A percentile compares a stretch with the other conserved stretches of the same genome.
Evolutionary conservation across 2,113 vertebrate genomes (phyloP).

Genomic region (Anolis carolinensis): DNA sequence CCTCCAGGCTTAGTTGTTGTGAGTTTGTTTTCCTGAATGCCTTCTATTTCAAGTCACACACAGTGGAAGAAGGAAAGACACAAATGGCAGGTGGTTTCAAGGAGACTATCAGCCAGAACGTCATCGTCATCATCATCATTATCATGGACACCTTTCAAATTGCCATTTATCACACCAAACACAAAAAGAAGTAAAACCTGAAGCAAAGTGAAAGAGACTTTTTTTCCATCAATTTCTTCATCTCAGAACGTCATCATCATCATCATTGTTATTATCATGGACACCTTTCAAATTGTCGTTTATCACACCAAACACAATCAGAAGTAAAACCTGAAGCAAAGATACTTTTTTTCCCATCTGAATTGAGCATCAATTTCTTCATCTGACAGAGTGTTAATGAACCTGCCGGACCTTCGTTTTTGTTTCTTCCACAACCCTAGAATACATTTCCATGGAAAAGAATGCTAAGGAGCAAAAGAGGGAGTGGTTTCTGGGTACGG

Average conservation of each 20-base stretch:
- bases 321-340: too few relatives aligned
- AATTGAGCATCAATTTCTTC: too few relatives aligned
- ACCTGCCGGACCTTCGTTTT: fast-evolving
- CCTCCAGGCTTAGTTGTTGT: not conserved
- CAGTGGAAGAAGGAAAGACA: not conserved
- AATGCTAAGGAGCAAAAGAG: not conserved
- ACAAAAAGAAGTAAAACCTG: not conserved
- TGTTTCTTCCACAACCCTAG: too few relatives aligned
- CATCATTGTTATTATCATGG: too few relatives aligned
- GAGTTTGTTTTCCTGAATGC: not conserved
- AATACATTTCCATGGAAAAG: not conserved
- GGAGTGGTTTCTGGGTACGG: not conserved
- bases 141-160: too few relatives aligned
- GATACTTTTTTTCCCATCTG: too few relatives aligned
- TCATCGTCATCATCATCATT: too few relatives aligned
- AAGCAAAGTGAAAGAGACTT: too few relatives aligned
- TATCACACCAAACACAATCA: not conserved
- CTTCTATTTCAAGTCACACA: not conserved
- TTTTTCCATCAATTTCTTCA: too few relatives aligned
- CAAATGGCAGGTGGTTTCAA: not conserved
- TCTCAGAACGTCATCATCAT: not conserved
- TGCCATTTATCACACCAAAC: not conserved
- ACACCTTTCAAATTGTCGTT: not conserved
- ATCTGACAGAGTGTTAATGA: not conserved
- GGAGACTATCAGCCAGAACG: not conserved